Conservation (phyloP, 2,888 invertebrate species). For the Agrotis ipsilon region DNA sequence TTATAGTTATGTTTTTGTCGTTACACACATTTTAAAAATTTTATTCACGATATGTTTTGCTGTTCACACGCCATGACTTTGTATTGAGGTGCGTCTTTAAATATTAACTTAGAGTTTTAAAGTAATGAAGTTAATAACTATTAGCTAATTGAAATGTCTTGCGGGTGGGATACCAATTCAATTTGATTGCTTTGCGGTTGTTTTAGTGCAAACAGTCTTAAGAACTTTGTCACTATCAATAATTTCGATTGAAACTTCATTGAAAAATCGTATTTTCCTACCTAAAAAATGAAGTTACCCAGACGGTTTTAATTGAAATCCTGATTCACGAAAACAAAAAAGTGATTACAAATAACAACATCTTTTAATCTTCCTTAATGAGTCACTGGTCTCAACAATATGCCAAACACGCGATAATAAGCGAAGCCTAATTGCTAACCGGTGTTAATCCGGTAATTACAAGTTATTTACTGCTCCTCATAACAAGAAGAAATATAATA, state of each 20-base stretch:
- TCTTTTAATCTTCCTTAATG: slow-evolving; percentile 24
- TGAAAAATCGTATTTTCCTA: too few relatives aligned
- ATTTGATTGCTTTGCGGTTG: slow-evolving; percentile 38
- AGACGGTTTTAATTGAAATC: background rate
- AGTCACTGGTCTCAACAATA: background rate
- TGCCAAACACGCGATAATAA: slow-evolving; percentile 26
- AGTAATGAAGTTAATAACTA: too few relatives aligned
- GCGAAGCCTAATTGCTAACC: slow-evolving; percentile 32
- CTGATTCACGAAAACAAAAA: background rate
- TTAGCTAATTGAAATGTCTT: too few relatives aligned
- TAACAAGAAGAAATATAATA: slow-evolving; percentile 26
- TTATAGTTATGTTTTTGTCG: background rate
- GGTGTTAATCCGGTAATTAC: slow-evolving; percentile 49
- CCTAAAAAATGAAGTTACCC: background rate
- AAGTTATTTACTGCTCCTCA: slow-evolving; percentile 25
- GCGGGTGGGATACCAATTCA: background rate
- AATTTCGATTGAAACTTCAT: background rate
- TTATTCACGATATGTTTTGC: background rate
- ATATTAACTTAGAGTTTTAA: too few relatives aligned
- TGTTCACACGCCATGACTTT: slow-evolving; percentile 1
- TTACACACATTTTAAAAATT: background rate
- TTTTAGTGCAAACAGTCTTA: background rate
- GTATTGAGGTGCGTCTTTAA: background rate
- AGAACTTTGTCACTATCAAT: background rate
- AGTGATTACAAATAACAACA: background rate